Base-by-base conservation (phyloP, 2,113 vertebrate species). In the Marmota monax region DNA sequence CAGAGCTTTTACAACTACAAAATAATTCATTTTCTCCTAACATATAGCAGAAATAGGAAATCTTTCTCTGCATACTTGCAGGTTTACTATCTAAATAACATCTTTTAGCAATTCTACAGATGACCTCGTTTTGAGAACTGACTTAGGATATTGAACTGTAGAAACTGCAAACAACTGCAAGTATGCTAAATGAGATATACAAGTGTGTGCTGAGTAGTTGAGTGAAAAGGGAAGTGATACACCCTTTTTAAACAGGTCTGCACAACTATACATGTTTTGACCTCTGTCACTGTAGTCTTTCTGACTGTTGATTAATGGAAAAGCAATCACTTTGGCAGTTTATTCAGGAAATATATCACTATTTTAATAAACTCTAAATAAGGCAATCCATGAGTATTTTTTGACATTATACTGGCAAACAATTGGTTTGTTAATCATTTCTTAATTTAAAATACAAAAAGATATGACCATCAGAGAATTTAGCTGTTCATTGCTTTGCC, bases 81-180 rank as follows among this genome's bases (percentile, higher is more conserved):
- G 45, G 29, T 88, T 95, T 96, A 39, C 82, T 95, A 79, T 95
- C 88, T 97, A 92, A 97, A 95, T 95, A 94, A 92, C 70, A 92
- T 95, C 72, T 92, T 94, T 92, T 95, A 83, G 69, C 58, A 96
- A 27, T 92, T 95, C 84, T 95, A 67, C 27, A 96, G 84, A 88
- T 95, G 80, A 96, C 91, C 67, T 95, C 67, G 94, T 94, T 96
- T 85, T 94, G 88, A 92, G 73, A 96, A 92, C 32, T 70, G 27
- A 88, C 88, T 90, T 88, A 53, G 72, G 48, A 84, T 96, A 88
- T 53, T 85, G 92, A 95, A 80, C 90, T 74, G 20, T 32, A 90
- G 90, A 92, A 92, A 96, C 90, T 94, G 88, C 51, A 92, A 89
- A 92, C 42, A 94, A 70, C 61, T 88, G 32, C 65, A 90, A 65